Base-by-base conservation (phyloP, 23 tunicate species). In the Ascidia mentula region DNA sequence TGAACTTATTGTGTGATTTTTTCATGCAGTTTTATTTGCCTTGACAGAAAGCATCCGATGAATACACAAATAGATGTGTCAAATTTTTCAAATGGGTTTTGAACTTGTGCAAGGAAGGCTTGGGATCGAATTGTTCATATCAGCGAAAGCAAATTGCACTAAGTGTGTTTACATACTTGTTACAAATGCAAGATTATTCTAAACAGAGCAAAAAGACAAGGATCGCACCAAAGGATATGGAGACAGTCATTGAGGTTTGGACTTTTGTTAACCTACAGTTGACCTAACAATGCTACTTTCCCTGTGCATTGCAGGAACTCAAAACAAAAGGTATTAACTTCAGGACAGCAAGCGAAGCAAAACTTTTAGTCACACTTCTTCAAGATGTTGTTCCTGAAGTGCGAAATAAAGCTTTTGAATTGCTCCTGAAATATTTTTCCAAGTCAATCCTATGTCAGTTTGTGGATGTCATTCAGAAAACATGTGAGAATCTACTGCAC, bases 61-160 rank as follows among this genome's bases (percentile, higher is more conserved):
- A 6, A 12, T 60, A 84, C 39, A 40, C 38, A 1, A 61, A 37
- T 34, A 31, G 28, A 26, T 84, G 80, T 37, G 31, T 76, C 6
- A 13, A 36, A 0, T 84, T 84, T 38, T 18, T 84, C 2, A 24
- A 6, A 31, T 84, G 76, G 75, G 5, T 84, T n/a, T 30, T 26
- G 9, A 35, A 79, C 3, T 59, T 83, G 7, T 79, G 81, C 72
- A 34, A 60, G 5, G 35, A 40, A 17, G 84, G 88, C 9, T 31
- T 89, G n/a, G 76, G 46, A 37, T n/a, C 36, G 0, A 40, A 77
- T 39, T 83, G 60, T 31, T 73, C 95, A 0, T 89, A 72, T 60
- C 95, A 89, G 79, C 40, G 95, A 73, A 89, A 89, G 76, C 73
- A 45, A 53, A 89, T 88, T 31, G 88, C 88, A 20, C 26, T 89